A percentile compares a stretch with the other conserved stretches of the same genome.
Evolutionary conservation across 2,888 invertebrate species (phyloP).

Genomic region (Sepioteuthis lessoniana): DNA sequence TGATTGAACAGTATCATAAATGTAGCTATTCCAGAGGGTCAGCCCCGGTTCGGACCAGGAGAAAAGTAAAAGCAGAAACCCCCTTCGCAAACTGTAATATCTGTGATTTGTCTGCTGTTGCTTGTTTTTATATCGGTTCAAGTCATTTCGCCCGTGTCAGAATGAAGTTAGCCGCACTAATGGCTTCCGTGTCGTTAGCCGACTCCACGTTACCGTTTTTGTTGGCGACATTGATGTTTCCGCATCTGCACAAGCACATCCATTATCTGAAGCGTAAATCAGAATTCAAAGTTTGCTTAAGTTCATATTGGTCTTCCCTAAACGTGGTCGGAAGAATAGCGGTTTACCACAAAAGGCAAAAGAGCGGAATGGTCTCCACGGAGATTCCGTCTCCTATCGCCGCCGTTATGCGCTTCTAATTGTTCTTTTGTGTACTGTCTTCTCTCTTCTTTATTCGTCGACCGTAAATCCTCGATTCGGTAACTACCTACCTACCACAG

Average conservation of each 20-base stretch:
- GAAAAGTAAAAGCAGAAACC: background rate
- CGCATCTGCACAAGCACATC: background rate
- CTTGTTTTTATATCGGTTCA: background rate
- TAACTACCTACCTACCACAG: background rate
- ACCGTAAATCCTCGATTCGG: background rate
- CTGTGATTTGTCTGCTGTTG: background rate
- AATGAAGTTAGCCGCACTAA: background rate
- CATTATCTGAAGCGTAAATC: background rate
- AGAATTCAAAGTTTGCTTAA: background rate
- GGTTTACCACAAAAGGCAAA: background rate
- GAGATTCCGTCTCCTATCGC: background rate
- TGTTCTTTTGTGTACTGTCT: background rate
- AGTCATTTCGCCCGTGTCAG: conserved; percentile 17
- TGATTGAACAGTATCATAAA: conserved; percentile 21
- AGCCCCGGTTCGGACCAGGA: background rate
- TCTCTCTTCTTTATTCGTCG: background rate
- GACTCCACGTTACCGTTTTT: conserved; percentile 21
- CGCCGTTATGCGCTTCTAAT: background rate
- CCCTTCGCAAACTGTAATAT: background rate
- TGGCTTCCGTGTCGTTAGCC: conserved; percentile 33
- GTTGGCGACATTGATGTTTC: conserved; percentile 15
- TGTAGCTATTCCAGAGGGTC: conserved; percentile 33
- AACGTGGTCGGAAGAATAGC: background rate
- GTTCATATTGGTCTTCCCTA: background rate
- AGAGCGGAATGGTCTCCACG: background rate